phyloP scores from a whole-genome alignment of 2,888 invertebrate genomes.

The Spialia ferax region DNA sequence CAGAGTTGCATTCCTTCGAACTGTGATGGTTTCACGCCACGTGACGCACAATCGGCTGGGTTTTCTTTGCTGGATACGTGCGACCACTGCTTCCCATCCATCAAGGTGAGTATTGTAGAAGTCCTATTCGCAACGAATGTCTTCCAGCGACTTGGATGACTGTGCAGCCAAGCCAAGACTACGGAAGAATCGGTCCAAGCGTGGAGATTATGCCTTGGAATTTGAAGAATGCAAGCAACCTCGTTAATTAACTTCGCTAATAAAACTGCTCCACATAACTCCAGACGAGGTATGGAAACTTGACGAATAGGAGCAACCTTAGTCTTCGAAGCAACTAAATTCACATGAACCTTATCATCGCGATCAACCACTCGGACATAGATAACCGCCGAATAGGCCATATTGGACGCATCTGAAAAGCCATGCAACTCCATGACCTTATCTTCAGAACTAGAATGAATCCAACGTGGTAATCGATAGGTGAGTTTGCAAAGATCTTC shows the following conservation, averaged over 20 bases:
- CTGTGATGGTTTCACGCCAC: constrained; percentile 34
- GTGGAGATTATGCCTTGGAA: constrained; percentile 22
- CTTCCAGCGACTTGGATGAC: too few species aligned
- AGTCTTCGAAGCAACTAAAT: constrained; percentile 35
- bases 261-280: constrained; percentile 37
- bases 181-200: constrained; percentile 43
- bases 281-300: constrained; percentile 41
- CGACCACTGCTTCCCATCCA: constrained; percentile 44
- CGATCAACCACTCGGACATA: constrained; percentile 31
- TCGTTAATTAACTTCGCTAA: constrained; percentile 38
- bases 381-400: constrained; percentile 43
- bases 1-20: constrained; percentile 36
- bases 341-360: constrained; percentile 17
- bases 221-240: constrained; percentile 20
- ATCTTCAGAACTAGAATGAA: constrained; percentile 23
- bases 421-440: constrained; percentile 43
- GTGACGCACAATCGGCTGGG: constrained; percentile 49
- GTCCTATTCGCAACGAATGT: constrained; percentile 39
- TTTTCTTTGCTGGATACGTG: constrained; percentile 10
- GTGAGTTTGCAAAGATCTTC: constrained; percentile 33
- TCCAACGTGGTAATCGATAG: constrained; percentile 41
- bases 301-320: constrained; percentile 36
- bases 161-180: constrained; percentile 42
- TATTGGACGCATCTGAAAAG: constrained; percentile 44
- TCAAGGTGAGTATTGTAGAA: constrained; percentile 42